phyloP scores from a whole-genome alignment of 2,113 vertebrate species.

The Kobus ellipsiprymnus region DNA sequence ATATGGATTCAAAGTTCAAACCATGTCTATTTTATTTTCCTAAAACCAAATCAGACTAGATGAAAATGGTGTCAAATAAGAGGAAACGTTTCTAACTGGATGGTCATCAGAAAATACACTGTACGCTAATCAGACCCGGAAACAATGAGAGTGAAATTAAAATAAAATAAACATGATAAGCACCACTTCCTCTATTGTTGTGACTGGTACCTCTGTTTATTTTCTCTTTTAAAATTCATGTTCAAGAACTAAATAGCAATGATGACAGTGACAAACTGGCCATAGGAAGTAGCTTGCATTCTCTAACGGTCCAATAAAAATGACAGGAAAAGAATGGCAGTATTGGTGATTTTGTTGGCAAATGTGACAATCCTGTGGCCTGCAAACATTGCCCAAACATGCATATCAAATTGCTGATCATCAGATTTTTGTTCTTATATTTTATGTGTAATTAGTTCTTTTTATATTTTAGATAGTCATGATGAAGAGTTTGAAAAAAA shows the following conservation, averaged over 20 bases:
- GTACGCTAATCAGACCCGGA: not conserved
- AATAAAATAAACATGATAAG: not conserved
- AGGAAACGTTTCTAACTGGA: not conserved
- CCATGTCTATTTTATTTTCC: not conserved
- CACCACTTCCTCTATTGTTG: not conserved
- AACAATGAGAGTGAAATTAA: not conserved
- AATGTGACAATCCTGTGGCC: not conserved
- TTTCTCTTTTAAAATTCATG: not conserved
- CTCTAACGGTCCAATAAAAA: not conserved
- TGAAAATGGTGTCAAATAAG: not conserved
- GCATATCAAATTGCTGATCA: not conserved
- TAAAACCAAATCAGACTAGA: not conserved
- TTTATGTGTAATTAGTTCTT: not conserved
- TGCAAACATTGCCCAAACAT: not conserved
- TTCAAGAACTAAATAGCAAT: not conserved
- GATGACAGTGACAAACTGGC: not conserved
- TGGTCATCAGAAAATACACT: not conserved
- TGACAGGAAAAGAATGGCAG: not conserved
- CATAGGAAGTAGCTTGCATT: not conserved
- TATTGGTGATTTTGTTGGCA: not conserved
- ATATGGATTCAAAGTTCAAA: not conserved
- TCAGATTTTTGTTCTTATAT: not conserved
- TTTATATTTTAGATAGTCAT: not conserved
- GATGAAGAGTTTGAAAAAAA: not conserved
- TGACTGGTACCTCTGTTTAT: not conserved